Evolutionary conservation across 2,888 invertebrate species (phyloP).

Genomic region (Gandaritis pyraliata): DNA sequence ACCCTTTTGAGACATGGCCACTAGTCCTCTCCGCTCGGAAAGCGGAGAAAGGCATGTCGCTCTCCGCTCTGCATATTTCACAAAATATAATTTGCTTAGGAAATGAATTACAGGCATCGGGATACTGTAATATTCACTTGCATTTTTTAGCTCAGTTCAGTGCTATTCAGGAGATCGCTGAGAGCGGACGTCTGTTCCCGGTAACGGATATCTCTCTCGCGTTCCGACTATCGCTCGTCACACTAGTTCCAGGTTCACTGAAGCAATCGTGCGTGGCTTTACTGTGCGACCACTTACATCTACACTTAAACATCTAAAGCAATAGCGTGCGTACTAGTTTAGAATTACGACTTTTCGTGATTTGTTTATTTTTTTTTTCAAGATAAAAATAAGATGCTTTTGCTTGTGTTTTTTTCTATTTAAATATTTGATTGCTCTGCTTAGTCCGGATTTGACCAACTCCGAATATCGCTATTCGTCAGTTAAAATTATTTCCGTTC

Average conservation of each 20-base stretch:
- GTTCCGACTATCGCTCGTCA: neutral
- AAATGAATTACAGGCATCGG: neutral
- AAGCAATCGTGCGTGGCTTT: constrained; percentile 1
- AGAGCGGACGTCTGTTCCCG: constrained; percentile 7
- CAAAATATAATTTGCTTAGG: neutral
- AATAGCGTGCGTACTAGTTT: neutral
- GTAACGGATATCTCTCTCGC: constrained; percentile 9
- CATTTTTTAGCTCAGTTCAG: constrained; percentile 10
- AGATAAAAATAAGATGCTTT: no score
- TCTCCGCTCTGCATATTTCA: no score
- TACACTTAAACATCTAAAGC: neutral
- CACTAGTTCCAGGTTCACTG: neutral
- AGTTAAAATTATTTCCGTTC: no score
- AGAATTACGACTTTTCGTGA: neutral
- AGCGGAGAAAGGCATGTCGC: no score
- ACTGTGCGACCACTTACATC: neutral
- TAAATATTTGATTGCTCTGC: neutral
- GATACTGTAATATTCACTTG: constrained; percentile 3
- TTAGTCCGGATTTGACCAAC: no score
- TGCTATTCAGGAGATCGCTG: constrained; percentile 9
- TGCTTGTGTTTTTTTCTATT: no score
- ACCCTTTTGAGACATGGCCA: no score
- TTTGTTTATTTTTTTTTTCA: neutral
- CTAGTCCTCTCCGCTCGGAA: no score
- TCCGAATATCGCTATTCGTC: no score